Base-by-base conservation (phyloP, 1,140 invertebrate genomes). In the Eubasilissa regina region DNA sequence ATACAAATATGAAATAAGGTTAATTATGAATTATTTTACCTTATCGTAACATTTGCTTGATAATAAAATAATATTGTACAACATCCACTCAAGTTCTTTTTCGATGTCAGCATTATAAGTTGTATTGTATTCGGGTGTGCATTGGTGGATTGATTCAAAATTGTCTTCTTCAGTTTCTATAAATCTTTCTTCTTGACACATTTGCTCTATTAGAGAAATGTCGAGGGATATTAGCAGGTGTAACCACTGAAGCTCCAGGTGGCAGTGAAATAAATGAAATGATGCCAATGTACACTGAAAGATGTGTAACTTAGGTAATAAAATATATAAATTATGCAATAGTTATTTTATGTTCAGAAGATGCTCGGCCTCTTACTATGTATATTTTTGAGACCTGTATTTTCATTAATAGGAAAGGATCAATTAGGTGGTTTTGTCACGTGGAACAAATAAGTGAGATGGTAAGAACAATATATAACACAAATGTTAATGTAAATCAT, bases 221-320 rank as follows among this genome's bases (percentile, higher is more conserved):
- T 82, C 75, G 8, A 82, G 21, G 11, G 43, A 44, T 13, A 81
- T 79, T 11, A 76, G 43, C 3, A 79, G 64, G 51, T 78, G 47
- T 25, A 83, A 55, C 81, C 81, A 83, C 11, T 75, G 75, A 3
- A 83, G 74, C 51, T 83, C 81, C 11, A 83, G 68, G 51, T 83
- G 75, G 11, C 73, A 62, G 19, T 83, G 82, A 51, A 79, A 83
- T 68, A 83, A 60, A 44, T 83, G 79, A 21, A 75, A 83, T 11
- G 82, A 77, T 47, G 77, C 82, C 25, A 81, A 66, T 13, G 64
- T 7, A 72, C 80, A 81, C 82, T 83, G 55, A 75, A 83, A 83
- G n/a, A 17, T n/a, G n/a, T n/a, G n/a, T n/a, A n/a, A n/a, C n/a
- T n/a, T n/a, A n/a, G n/a, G n/a, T n/a, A n/a, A n/a, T n/a, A n/a